A percentile compares a stretch with the other conserved stretches of the same genome.
Conservation (phyloP, 2,113 vertebrate genomes). For the Equus przewalskii region DNA sequence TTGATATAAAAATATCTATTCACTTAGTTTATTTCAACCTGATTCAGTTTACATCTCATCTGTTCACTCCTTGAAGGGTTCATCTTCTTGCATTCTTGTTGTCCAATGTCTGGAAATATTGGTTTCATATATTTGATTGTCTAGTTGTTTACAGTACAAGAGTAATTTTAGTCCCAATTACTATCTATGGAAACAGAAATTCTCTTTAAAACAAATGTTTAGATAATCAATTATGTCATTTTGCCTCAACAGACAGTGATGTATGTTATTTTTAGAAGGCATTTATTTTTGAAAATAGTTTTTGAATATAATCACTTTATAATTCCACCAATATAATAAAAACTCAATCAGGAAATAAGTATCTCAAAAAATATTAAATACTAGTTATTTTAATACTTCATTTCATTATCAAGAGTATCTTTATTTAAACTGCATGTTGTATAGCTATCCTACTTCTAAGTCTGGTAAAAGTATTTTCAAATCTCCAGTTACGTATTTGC, state of each 20-base stretch:
- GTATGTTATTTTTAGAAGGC: background rate
- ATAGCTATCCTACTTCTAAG: background rate
- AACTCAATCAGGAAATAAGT: background rate
- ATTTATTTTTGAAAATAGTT: background rate
- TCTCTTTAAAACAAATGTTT: background rate
- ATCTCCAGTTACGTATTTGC: background rate
- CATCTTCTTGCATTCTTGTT: background rate
- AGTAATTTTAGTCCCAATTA: background rate
- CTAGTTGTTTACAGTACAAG: background rate
- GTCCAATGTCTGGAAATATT: background rate
- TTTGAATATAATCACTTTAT: background rate
- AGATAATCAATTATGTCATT: background rate
- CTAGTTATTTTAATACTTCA: background rate
- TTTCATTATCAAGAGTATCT: background rate
- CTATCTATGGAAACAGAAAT: background rate
- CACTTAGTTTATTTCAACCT: background rate
- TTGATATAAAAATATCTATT: background rate
- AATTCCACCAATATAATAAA: background rate
- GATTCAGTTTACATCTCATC: background rate
- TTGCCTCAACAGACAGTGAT: background rate
- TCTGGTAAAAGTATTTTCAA: background rate
- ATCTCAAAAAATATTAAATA: background rate
- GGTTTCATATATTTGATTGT: background rate
- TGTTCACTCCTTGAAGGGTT: background rate
- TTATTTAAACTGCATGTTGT: background rate